Conservation (phyloP, 2,888 invertebrate species). For the Dromius quadrimaculatus region DNA sequence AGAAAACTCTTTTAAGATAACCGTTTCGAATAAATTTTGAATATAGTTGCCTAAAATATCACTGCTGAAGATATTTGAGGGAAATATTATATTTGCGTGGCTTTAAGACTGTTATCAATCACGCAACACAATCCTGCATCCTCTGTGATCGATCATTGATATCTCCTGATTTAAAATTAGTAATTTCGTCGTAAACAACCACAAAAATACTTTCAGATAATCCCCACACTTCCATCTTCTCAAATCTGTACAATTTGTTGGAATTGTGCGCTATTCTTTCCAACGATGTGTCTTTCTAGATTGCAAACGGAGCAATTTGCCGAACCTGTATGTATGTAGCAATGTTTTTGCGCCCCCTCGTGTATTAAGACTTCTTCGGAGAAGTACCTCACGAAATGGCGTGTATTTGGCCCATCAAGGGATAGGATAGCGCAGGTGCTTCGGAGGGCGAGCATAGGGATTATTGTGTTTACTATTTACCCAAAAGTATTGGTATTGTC, state of each 20-base stretch:
- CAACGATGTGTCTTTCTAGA: too few species aligned
- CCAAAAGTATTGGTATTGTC: slow-evolving; percentile 23
- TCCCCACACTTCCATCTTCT: too few species aligned
- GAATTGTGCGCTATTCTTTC: too few species aligned
- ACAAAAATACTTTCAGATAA: too few species aligned
- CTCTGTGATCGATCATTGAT: too few species aligned
- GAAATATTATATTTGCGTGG: too few species aligned
- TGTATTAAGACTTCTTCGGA: neutral
- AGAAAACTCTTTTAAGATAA: neutral
- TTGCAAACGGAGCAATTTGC: slow-evolving; percentile 23
- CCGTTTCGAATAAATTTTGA: slow-evolving; percentile 34
- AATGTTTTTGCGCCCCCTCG: neutral
- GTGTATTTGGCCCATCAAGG: slow-evolving; percentile 12
- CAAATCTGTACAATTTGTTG: too few species aligned
- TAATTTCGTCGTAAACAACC: too few species aligned
- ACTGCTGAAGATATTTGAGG: too few species aligned
- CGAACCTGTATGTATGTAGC: slow-evolving; percentile 24
- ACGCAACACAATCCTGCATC: too few species aligned
- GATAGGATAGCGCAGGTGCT: slow-evolving; percentile 2
- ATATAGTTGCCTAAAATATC: neutral
- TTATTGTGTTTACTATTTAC: slow-evolving; percentile 3
- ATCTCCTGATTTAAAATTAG: too few species aligned
- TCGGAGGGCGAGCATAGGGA: neutral
- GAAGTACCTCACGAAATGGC: neutral
- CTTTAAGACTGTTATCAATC: too few species aligned